Conservation (phyloP, 2,113 vertebrate genomes). For the Istiophorus platypterus region DNA sequence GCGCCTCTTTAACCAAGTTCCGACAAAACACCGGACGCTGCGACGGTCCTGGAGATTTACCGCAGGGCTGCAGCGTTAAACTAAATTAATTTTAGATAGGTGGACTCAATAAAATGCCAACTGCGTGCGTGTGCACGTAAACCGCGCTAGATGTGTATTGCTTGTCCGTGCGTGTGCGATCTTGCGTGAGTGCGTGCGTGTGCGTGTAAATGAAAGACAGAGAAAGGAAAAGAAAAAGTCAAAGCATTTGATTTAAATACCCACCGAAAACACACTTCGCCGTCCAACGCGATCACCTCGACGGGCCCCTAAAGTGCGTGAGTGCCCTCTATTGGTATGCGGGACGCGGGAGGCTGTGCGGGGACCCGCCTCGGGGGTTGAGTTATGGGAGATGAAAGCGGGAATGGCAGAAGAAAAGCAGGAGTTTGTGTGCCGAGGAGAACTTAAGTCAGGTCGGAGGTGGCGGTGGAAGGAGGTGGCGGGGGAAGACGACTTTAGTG, state of each 20-base stretch:
- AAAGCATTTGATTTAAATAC: not conserved
- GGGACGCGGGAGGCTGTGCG: conserved; percentile 1
- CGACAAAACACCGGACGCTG: not conserved
- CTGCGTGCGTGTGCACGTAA: not conserved
- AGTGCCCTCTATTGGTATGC: conserved; percentile 72
- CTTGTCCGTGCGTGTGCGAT: not conserved
- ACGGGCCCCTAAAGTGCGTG: conserved; percentile 15
- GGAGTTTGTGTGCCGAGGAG: not conserved
- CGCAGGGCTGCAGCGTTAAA: not conserved
- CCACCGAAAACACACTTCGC: not conserved
- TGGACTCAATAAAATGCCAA: not conserved
- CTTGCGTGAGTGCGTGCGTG: too few species aligned
- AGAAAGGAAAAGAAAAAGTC: not conserved
- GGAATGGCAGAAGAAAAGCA: not conserved
- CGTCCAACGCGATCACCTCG: conserved; percentile 4
- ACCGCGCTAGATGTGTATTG: not conserved
- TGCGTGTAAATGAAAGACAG: not conserved
- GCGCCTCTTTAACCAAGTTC: not conserved
- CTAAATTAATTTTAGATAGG: not conserved
- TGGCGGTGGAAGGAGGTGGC: too few species aligned
- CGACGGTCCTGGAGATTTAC: not conserved
- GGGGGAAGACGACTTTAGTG: not conserved
- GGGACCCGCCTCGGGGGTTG: not conserved
- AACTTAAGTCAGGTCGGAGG: too few species aligned
- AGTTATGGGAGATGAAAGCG: not conserved